These are phyloP conservation scores for Proctacanthus coquilletti DNA, from an alignment of 1,140 invertebrate species.

Conservation along the genomic window DNA sequence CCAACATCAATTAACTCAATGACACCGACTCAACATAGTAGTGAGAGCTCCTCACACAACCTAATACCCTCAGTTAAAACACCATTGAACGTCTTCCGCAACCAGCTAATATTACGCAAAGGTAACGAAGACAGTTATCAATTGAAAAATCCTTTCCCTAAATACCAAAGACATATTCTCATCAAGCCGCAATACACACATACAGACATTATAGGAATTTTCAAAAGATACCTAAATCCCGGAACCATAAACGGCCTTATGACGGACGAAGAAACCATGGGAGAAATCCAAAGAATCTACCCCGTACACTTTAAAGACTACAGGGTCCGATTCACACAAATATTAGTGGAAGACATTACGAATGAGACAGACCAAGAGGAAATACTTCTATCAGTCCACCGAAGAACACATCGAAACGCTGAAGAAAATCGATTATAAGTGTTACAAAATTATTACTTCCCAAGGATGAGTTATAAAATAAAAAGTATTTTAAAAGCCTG, in stretches of 20 bases:
- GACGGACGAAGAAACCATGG: conserved; percentile 1
- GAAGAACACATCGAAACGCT: conserved; percentile 5
- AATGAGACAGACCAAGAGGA: conserved; percentile 4
- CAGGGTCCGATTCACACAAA: conserved; percentile 2
- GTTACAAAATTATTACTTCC: conserved; percentile 6
- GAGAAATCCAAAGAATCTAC: conserved; percentile 1
- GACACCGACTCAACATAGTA: conserved; percentile 2
- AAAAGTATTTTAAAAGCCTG: conserved; percentile 1
- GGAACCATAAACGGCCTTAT: neutral
- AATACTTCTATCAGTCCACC: conserved; percentile 2
- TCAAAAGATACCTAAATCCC: conserved; percentile 1
- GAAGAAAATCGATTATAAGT: conserved; percentile 6
- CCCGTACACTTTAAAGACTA: neutral
- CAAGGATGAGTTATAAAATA: conserved; percentile 5
- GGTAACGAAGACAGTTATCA: neutral
- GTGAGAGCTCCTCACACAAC: conserved; percentile 1
- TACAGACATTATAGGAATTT: neutral
- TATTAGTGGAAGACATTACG: conserved; percentile 1
- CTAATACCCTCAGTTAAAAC: conserved; percentile 1
- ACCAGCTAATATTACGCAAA: conserved; percentile 3
- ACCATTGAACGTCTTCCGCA: conserved; percentile 6
- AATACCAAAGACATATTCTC: neutral
- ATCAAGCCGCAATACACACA: neutral
- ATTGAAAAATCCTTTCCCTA: neutral
- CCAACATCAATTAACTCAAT: neutral